Evolutionary conservation across 30 jellyfish, hydroid and myxozoan species (phyloP).

Genomic region (Aurelia sp.): DNA sequence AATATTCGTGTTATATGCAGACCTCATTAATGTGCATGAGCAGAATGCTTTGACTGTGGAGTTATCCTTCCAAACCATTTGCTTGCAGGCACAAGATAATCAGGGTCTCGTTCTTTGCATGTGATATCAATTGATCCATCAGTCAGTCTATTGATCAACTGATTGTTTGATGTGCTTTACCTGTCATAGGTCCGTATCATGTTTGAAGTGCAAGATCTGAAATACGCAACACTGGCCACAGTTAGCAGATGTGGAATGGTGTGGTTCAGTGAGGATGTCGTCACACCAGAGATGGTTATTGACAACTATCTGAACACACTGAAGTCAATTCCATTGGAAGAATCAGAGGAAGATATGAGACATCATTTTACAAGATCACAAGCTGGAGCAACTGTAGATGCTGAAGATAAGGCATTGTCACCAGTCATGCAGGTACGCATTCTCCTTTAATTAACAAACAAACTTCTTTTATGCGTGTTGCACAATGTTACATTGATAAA

Average conservation of each 20-base stretch:
- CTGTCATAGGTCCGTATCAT: constrained; percentile 88
- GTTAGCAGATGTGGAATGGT: constrained; percentile 99
- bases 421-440: constrained; percentile 95
- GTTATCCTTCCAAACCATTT: too few species aligned
- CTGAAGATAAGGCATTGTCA: constrained; percentile 80
- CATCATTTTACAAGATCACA: constrained; percentile 29
- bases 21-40: too few species aligned
- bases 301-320: constrained; percentile 70
- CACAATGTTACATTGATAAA: too few species aligned
- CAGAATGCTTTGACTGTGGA: too few species aligned
- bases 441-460: too few species aligned
- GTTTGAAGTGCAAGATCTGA: constrained; percentile 98
- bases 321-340: constrained; percentile 85
- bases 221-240: constrained; percentile 99
- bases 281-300: constrained; percentile 93
- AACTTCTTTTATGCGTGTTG: too few species aligned
- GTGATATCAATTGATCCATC: too few species aligned
- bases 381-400: constrained; percentile 15
- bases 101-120: too few species aligned
- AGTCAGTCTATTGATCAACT: too few species aligned
- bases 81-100: too few species aligned
- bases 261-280: constrained; percentile 98
- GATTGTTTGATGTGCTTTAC: not conserved
- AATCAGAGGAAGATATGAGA: constrained; percentile 91
- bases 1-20: too few species aligned